A percentile compares a stretch with the other conserved stretches of the same genome.
These are phyloP conservation scores for Eremobia ochroleuca DNA, from an alignment of 2,888 invertebrate genomes.

Conservation along the genomic window DNA sequence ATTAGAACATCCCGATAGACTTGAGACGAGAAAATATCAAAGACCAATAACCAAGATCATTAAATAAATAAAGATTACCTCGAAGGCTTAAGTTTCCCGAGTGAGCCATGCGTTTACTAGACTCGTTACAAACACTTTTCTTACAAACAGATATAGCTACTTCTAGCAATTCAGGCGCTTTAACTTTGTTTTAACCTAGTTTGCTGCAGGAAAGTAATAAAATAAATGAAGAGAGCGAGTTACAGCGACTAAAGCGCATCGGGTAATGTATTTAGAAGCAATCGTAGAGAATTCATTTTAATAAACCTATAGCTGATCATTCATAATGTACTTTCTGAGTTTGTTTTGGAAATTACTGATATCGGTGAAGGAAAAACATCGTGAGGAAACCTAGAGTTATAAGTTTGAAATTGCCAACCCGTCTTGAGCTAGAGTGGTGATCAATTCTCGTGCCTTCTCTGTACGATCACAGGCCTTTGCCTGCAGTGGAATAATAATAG, in stretches of 20 bases:
- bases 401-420: too few relatives aligned
- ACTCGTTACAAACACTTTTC: conserved; percentile 28
- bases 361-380: too few relatives aligned
- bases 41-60: neutral
- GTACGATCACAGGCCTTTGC: neutral
- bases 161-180: conserved; percentile 46
- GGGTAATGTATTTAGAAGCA: neutral
- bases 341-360: too few relatives aligned
- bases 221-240: conserved; percentile 34
- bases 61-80: conserved; percentile 15
- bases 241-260: conserved; percentile 8
- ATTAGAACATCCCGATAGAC: neutral
- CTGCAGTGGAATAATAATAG: neutral
- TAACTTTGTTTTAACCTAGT: conserved; percentile 40
- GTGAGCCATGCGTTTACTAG: conserved; percentile 35
- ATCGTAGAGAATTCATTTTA: neutral
- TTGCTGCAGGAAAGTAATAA: conserved; percentile 32
- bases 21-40: neutral
- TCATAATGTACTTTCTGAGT: too few relatives aligned
- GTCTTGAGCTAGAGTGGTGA: too few relatives aligned
- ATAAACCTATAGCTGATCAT: neutral
- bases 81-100: conserved; percentile 21
- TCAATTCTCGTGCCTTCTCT: neutral
- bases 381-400: too few relatives aligned
- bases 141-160: conserved; percentile 36